Evolutionary conservation across 1,140 invertebrate species (phyloP), one percentile per base, ranked within the genome.

Genomic region (Coelopa frigida): DNA sequence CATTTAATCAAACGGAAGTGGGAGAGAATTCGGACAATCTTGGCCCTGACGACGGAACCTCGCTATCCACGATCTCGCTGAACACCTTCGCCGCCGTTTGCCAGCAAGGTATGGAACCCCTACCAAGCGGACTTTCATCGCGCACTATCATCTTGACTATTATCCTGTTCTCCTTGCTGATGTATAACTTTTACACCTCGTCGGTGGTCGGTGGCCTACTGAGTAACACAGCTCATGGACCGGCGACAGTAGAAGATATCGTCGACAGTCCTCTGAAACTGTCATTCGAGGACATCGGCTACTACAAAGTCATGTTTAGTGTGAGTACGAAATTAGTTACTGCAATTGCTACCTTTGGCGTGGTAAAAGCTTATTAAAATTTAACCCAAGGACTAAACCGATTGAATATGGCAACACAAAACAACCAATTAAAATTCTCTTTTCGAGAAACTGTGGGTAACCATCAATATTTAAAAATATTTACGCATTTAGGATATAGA

Each of bases 141-240:
- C 61, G 63, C 0, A 56, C 55, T 10, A 24, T 67, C n/a, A 51
- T 61, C 4, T 44, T 64, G 6, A 59, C 59, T 0, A 49, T 62
- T 21, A 59, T 62, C 21, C 12, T 64, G n/a, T 67, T 64, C 37
- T 62, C 64, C 1, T 36, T 68, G 5, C 50, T 68, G 8, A 56
- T 67, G 52, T 68, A 68, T 22, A 68, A 68, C 23, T 68, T 60
- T 52, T 68, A 68, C 21, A 68, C 64, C 2, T 67, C 63, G 14
- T 67, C 64, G 4, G 61, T 68, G 2, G 64, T 68, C n/a, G 61
- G 63, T 20, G 64, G 63, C 21, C 42, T 68, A 39, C 37, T 68
- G 1, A 64, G 59, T 40, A 62, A 53, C 12, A 54, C 60, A 29
- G 56, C 50, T 39, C 52, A 57, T 27, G 64, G 64, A 3, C 63